Base-by-base conservation (phyloP, 2,797 vertebrate genomes). In the Picus viridis region DNA sequence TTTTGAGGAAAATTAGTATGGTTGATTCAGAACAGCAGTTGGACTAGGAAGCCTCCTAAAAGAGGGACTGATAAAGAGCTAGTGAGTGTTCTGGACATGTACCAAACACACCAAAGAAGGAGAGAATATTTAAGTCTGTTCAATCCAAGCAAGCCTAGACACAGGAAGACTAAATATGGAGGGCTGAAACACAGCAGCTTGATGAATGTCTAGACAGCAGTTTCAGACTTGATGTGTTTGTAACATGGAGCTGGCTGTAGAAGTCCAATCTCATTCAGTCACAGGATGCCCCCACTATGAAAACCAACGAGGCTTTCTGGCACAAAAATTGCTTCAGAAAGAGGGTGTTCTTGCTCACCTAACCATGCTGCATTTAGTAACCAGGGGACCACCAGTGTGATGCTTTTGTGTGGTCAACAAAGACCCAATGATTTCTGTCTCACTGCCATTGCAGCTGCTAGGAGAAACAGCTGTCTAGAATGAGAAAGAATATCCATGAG, bases 181-280 rank as follows among this genome's bases (percentile, higher is more conserved):
- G 81, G 77, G 45, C 69, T 61, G 62, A 86, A 90, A 63, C 73
- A 39, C 36, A 86, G 62, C 81, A 83, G 64, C 34, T 68, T 88
- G 91, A 79, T 91, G 69, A 79, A 88, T 76, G 81, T 75, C 84
- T 86, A 67, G 77, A 71, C 76, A 71, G 85, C 81, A 75, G 69
- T 86, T 92, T 74, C 56, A 88, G 77, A 45, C 49, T 58, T 27
- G 30, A 49, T 0, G 10, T 68, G 45, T 88, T 88, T 64, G 7
- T 56, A 75, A 85, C 32, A 24, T 30, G 0, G 8, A 75, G 49
- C n/a, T 68, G 64, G 32, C 14, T 58, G 43, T 32, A 82, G 77
- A 79, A 63, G 49, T 64, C 84, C 77, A 64, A 83, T 72, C 59
- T 75, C 51, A 22, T 75, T 88, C 81, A 88, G 73, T 67, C 68